Evolutionary conservation across 2,113 vertebrate species (phyloP).

Genomic region (Martes martes): DNA sequence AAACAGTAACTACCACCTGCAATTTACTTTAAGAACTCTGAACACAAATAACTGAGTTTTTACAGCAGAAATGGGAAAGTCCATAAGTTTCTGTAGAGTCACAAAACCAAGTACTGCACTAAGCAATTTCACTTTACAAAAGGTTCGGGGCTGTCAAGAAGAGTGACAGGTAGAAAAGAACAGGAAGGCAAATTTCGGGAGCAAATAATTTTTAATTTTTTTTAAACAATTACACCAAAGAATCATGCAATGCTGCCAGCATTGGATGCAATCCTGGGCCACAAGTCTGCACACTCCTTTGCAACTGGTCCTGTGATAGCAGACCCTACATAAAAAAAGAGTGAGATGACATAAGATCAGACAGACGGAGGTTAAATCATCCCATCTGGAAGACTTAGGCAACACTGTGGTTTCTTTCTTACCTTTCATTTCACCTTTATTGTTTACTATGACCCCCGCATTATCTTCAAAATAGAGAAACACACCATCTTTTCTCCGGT

Average conservation of each 20-base stretch:
- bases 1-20: background rate
- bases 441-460: slow-evolving; percentile 97
- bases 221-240: background rate
- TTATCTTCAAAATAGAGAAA: slow-evolving; percentile 99
- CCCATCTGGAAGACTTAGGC: background rate
- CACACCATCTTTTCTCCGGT: slow-evolving; percentile 96
- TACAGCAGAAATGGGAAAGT: background rate
- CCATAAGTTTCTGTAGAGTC: background rate
- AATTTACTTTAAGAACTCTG: background rate
- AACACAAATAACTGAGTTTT: background rate
- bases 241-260: slow-evolving; percentile 96
- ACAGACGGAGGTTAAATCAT: background rate
- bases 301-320: slow-evolving; percentile 98
- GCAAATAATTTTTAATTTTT: slow-evolving; percentile 46
- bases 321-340: slow-evolving; percentile 85
- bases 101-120: background rate
- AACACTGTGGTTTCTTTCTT: rapidly evolving
- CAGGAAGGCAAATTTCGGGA: background rate
- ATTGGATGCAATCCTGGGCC: slow-evolving; percentile 99
- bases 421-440: slow-evolving; percentile 99
- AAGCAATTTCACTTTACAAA: background rate
- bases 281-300: slow-evolving; percentile 97
- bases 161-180: background rate
- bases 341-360: background rate
- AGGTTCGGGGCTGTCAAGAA: background rate